phyloP scores from a whole-genome alignment of 1,140 invertebrate genomes.

The Zaprionus tsacasi region DNA sequence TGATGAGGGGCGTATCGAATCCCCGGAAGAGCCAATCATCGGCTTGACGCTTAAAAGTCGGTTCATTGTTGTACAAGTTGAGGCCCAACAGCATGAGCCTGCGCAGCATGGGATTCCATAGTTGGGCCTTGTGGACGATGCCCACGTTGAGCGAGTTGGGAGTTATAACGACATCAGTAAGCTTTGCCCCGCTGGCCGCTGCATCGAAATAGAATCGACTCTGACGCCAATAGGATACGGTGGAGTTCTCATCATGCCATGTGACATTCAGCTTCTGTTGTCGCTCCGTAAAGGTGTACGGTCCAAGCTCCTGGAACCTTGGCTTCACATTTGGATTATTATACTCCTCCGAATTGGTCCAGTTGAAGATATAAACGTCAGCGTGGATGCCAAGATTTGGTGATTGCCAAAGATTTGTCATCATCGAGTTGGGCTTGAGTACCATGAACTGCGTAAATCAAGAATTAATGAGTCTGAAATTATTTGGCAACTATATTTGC shows the following conservation, averaged over 20 bases:
- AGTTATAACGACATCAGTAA: constrained; percentile 90
- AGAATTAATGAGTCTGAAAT: neutral
- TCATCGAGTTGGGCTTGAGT: constrained; percentile 85
- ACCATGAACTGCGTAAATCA: constrained; percentile 48
- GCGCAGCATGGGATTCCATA: constrained; percentile 85
- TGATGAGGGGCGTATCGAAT: constrained; percentile 89
- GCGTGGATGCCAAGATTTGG: constrained; percentile 90
- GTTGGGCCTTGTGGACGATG: constrained; percentile 44
- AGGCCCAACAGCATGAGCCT: constrained; percentile 86
- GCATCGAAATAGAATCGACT: constrained; percentile 89
- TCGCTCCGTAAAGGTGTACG: constrained; percentile 89
- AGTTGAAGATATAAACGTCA: constrained; percentile 91
- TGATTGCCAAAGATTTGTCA: constrained; percentile 88
- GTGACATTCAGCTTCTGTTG: constrained; percentile 87
- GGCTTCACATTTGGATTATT: constrained; percentile 86
- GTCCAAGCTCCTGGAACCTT: constrained; percentile 88
- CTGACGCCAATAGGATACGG: constrained; percentile 91
- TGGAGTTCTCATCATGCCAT: constrained; percentile 90
- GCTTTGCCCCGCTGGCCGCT: constrained; percentile 88
- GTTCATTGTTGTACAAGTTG: constrained; percentile 84
- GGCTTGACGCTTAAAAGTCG: constrained; percentile 87
- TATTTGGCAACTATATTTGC: neutral
- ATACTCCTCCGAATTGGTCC: constrained; percentile 90
- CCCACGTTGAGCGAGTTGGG: constrained; percentile 91
- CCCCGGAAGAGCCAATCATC: constrained; percentile 91